These are phyloP conservation scores for Danionella dracula DNA, from an alignment of 2,797 vertebrate species.

Conservation along the genomic window DNA sequence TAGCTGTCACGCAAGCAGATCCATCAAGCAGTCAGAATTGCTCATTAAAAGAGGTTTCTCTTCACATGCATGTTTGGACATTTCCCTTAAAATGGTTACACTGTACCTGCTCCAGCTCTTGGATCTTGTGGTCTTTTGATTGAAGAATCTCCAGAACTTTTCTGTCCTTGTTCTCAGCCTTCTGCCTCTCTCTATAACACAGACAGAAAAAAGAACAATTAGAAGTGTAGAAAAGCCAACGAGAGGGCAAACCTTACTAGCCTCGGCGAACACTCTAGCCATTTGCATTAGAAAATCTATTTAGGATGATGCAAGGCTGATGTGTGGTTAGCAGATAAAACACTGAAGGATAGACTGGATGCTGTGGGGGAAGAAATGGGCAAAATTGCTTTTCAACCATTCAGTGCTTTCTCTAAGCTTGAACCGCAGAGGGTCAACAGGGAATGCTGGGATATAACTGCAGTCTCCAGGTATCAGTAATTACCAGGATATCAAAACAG, in stretches of 20 bases:
- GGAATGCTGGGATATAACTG: conserved; percentile 30
- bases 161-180: conserved; percentile 88
- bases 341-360: conserved; percentile 22
- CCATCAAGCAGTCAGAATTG: conserved; percentile 34
- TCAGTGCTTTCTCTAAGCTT: conserved; percentile 14
- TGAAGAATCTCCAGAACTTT: conserved; percentile 89
- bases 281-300: conserved; percentile 49
- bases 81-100: neutral
- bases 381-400: conserved; percentile 29
- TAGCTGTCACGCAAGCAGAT: conserved; percentile 50
- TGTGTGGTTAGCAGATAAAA: conserved; percentile 34
- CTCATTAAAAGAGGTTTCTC: conserved; percentile 29
- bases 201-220: conserved; percentile 53
- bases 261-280: conserved; percentile 56
- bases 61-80: neutral
- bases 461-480: conserved; percentile 45
- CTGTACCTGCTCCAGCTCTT: conserved; percentile 81
- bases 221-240: conserved; percentile 30
- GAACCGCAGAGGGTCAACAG: conserved; percentile 6
- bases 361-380: conserved; percentile 26
- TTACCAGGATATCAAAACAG: conserved; percentile 45
- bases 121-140: conserved; percentile 82
- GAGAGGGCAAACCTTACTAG: conserved; percentile 45
- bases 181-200: conserved; percentile 81
- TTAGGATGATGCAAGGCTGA: conserved; percentile 30